A percentile compares a stretch with the other conserved stretches of the same genome.
Evolutionary conservation across 2,113 vertebrate genomes (phyloP).

Genomic region (Stegastes partitus): DNA sequence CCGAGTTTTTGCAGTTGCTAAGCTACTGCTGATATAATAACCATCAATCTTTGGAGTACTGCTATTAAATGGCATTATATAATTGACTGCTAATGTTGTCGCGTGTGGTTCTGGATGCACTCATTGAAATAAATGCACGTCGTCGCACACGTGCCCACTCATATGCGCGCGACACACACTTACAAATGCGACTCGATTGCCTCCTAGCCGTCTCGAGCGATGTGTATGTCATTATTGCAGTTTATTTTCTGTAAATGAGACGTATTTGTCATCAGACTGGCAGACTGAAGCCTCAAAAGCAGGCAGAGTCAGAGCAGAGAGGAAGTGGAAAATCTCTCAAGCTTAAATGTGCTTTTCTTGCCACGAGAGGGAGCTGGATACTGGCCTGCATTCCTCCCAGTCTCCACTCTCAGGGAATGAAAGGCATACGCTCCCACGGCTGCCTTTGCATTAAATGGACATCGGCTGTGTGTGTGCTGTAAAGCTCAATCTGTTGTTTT

Average conservation of each 20-base stretch:
- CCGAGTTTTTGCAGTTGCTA: conserved; percentile 75
- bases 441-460: conserved; percentile 26
- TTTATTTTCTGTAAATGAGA: conserved; percentile 52
- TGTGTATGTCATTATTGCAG: conserved; percentile 33
- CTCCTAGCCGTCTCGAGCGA: conserved; percentile 4
- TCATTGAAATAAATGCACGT: conserved; percentile 52
- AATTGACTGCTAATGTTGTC: conserved; percentile 72
- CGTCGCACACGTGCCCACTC: conserved; percentile 6
- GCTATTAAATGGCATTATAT: conserved; percentile 84
- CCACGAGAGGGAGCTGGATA: conserved; percentile 74
- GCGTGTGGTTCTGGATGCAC: conserved; percentile 50
- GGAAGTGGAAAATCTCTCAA: neutral
- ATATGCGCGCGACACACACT: conserved; percentile 22
- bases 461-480: conserved; percentile 17
- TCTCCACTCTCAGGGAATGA: conserved; percentile 4
- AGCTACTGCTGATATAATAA: conserved; percentile 79
- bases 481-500: conserved; percentile 7
- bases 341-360: neutral
- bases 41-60: conserved; percentile 79
- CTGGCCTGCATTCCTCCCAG: conserved; percentile 36
- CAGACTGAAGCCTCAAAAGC: conserved; percentile 2
- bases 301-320: neutral
- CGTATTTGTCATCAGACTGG: conserved; percentile 34
- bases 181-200: conserved; percentile 15
- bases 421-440: conserved; percentile 22